phyloP scores from a whole-genome alignment of 2,888 invertebrate species.

The Petrophora chlorosata region DNA sequence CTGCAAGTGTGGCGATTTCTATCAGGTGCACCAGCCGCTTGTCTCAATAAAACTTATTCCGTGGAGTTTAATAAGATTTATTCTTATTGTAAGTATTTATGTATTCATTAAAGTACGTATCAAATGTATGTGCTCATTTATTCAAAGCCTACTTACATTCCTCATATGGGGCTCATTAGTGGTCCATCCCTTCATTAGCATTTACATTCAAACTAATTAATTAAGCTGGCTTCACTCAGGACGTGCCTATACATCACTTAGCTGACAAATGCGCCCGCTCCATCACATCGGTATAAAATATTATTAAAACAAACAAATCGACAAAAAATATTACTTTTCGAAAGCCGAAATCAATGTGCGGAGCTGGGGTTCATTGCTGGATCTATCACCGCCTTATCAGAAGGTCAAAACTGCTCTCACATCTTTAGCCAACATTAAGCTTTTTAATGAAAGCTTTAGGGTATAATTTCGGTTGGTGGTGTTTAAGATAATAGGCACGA shows the following conservation, averaged over 20 bases:
- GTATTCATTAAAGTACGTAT: too few relatives aligned
- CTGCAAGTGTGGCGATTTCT: too few relatives aligned
- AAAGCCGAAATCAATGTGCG: constrained; percentile 83
- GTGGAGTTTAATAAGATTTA: too few relatives aligned
- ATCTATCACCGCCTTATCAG: constrained; percentile 34
- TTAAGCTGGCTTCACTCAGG: constrained; percentile 66
- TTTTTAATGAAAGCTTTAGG: constrained; percentile 25
- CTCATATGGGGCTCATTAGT: constrained; percentile 54
- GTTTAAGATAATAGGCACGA: constrained; percentile 63
- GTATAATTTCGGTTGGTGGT: constrained; percentile 41
- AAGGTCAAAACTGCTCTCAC: constrained; percentile 39
- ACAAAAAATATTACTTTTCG: constrained; percentile 80
- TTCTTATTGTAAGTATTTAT: too few relatives aligned
- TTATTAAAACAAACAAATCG: constrained; percentile 83
- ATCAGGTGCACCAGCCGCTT: too few relatives aligned
- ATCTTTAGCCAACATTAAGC: constrained; percentile 27
- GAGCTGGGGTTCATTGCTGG: constrained; percentile 68
- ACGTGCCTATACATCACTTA: constrained; percentile 74
- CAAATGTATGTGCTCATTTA: constrained; percentile 8
- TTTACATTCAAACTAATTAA: constrained; percentile 74
- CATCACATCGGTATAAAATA: constrained; percentile 82
- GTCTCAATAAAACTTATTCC: too few relatives aligned
- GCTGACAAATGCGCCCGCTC: constrained; percentile 81
- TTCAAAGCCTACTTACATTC: constrained; percentile 21
- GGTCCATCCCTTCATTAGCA: constrained; percentile 68